phyloP scores from a whole-genome alignment of 2,797 vertebrate genomes.

The Emys orbicularis region DNA sequence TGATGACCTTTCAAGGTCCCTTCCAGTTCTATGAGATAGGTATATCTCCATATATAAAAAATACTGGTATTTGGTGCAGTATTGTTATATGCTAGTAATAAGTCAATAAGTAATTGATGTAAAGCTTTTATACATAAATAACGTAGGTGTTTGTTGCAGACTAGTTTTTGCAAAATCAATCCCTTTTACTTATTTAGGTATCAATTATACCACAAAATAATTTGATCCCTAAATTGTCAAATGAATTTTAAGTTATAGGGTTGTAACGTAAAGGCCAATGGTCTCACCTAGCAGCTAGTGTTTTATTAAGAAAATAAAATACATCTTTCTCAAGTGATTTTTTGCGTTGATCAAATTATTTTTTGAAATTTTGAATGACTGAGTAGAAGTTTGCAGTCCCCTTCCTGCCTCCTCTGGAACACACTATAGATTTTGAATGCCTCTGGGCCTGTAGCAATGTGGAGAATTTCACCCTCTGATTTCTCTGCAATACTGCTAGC shows the following conservation, averaged over 20 bases:
- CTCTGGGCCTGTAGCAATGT: neutral
- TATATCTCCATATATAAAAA: no score
- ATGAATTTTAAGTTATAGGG: neutral
- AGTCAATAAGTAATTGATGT: no score
- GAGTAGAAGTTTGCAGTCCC: neutral
- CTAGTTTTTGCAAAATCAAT: neutral
- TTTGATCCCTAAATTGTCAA: neutral
- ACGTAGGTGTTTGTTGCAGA: neutral
- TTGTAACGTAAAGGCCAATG: fast-evolving
- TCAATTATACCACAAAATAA: neutral
- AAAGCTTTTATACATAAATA: no score
- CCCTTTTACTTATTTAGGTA: neutral
- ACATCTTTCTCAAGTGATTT: neutral
- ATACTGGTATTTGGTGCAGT: neutral
- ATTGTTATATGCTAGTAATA: no score
- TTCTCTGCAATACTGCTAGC: neutral
- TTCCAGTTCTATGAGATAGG: no score
- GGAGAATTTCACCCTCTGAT: fast-evolving
- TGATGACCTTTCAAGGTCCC: no score
- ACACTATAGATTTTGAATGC: neutral
- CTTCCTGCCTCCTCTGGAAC: neutral
- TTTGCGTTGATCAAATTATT: neutral
- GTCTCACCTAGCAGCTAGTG: neutral
- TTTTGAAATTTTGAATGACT: neutral
- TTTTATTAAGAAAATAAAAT: neutral